Conservation (phyloP, 2,888 invertebrate species). For the Hemithea aestivaria region DNA sequence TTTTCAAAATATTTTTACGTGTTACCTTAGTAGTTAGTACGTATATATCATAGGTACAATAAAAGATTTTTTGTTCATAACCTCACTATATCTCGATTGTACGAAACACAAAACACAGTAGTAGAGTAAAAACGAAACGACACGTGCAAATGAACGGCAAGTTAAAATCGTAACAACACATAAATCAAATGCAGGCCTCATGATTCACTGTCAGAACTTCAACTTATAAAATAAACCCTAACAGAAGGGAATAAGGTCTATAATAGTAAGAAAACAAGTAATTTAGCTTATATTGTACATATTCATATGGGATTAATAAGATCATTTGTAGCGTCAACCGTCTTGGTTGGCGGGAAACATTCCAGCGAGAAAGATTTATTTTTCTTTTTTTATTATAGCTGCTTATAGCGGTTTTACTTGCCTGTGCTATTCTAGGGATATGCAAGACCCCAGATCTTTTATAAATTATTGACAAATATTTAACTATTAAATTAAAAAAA, state of each 20-base stretch:
- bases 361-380: slow-evolving; percentile 3
- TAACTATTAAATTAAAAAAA: too few relatives aligned
- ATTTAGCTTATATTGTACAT: slow-evolving; percentile 13
- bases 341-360: slow-evolving; percentile 28
- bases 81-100: too few relatives aligned
- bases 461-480: too few relatives aligned
- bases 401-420: too few relatives aligned
- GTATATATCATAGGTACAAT: too few relatives aligned
- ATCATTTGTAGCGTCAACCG: slow-evolving; percentile 35
- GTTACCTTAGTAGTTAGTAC: too few relatives aligned
- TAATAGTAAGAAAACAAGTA: slow-evolving; percentile 7
- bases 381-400: too few relatives aligned
- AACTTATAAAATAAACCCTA: slow-evolving; percentile 9
- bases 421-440: too few relatives aligned
- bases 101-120: slow-evolving; percentile 28
- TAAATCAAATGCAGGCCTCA: slow-evolving; percentile 54
- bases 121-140: slow-evolving; percentile 30
- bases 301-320: slow-evolving; percentile 33
- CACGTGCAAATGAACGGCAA: slow-evolving; percentile 51
- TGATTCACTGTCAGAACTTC: slow-evolving; percentile 41
- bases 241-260: slow-evolving; percentile 15
- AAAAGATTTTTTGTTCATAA: too few relatives aligned
- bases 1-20: too few relatives aligned
- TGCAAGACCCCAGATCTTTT: too few relatives aligned
- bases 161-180: slow-evolving; percentile 46